phyloP scores from a whole-genome alignment of 2,797 vertebrate genomes.

The Phrynocephalus forsythii region DNA sequence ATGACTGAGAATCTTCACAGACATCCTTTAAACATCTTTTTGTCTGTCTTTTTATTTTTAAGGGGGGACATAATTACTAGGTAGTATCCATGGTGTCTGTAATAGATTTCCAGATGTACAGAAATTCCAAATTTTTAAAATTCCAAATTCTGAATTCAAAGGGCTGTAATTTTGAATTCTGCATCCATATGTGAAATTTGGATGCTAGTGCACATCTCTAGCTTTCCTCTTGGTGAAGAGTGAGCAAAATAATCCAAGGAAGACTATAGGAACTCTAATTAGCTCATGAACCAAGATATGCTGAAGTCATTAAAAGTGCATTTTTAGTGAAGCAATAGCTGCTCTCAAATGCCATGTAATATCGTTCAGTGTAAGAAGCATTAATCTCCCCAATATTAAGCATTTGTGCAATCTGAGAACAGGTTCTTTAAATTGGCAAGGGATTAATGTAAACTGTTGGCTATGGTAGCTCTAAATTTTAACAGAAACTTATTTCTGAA shows the following conservation, averaged over 20 bases:
- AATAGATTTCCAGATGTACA: no score
- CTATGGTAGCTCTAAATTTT: not conserved
- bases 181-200: conserved; percentile 4
- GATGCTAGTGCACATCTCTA: no score
- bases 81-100: no score
- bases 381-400: conserved; percentile 49
- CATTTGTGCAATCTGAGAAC: conserved; percentile 3
- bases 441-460: conserved; percentile 48
- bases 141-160: no score
- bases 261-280: conserved; percentile 65
- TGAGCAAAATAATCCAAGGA: conserved; percentile 44
- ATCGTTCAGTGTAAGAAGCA: conserved; percentile 42
- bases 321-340: conserved; percentile 40
- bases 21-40: no score
- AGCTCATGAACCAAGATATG: conserved; percentile 39
- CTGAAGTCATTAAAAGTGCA: conserved; percentile 25
- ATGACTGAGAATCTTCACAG: no score
- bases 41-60: no score
- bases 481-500: not conserved
- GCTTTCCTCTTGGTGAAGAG: conserved; percentile 55
- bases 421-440: conserved; percentile 30
- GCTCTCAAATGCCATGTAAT: conserved; percentile 24
- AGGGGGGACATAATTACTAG: no score
- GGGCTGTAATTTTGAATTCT: no score
- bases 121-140: no score